Evolutionary conservation across 2,797 vertebrate genomes (phyloP).

Genomic region (Myiotriccus ornatus): DNA sequence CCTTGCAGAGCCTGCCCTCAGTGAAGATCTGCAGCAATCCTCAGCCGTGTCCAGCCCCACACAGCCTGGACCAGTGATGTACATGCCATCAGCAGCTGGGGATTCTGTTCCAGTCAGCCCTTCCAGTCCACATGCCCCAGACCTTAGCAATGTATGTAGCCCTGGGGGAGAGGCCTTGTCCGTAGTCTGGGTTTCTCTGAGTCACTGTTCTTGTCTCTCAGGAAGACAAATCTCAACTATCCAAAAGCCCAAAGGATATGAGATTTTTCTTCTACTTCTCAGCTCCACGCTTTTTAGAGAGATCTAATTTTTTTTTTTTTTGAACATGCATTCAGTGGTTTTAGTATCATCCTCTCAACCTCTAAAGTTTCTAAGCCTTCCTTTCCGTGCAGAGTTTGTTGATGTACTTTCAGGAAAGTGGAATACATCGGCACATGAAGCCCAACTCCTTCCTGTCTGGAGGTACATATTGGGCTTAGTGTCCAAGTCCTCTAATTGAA

Average conservation of each 20-base stretch:
- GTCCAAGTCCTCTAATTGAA: slow-evolving; percentile 12
- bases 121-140: slow-evolving; percentile 82
- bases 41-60: slow-evolving; percentile 84
- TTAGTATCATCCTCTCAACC: neutral
- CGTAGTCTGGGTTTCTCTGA: neutral
- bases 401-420: slow-evolving; percentile 18
- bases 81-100: slow-evolving; percentile 81
- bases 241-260: neutral
- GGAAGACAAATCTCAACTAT: neutral
- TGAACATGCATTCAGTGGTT: neutral
- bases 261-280: neutral
- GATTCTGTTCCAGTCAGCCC: slow-evolving; percentile 83
- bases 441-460: slow-evolving; percentile 38
- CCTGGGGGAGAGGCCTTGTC: neutral
- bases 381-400: slow-evolving; percentile 2
- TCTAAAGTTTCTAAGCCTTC: slow-evolving; percentile 23
- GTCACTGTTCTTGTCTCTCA: neutral
- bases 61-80: slow-evolving; percentile 77
- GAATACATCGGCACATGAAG: neutral
- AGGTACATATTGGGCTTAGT: slow-evolving; percentile 9
- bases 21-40: slow-evolving; percentile 83
- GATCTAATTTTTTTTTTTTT: neutral
- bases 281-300: neutral
- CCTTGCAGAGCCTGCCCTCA: slow-evolving; percentile 83
- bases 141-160: slow-evolving; percentile 80